Percentiles rank a stretch among this genome's conserved stretches.
Evolutionary conservation across 2,888 invertebrate genomes (phyloP).

Genomic region (Nebria brevicollis): DNA sequence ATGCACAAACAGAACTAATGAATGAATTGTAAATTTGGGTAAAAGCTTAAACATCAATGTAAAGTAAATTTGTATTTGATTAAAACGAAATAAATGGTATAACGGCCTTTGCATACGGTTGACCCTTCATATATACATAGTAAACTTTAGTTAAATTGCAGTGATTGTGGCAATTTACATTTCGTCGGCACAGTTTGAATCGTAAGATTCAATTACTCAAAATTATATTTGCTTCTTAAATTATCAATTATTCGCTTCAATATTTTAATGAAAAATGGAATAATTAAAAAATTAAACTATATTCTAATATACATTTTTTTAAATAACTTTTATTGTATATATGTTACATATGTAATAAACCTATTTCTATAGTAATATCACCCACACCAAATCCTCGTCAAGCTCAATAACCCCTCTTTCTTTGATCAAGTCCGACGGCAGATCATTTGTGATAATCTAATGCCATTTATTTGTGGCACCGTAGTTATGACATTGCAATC

Average conservation of each 20-base stretch:
- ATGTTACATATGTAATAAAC: too few relatives aligned
- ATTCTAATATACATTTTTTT: too few relatives aligned
- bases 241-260: not conserved
- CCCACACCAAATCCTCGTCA: too few relatives aligned
- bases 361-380: too few relatives aligned
- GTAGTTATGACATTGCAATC: too few relatives aligned
- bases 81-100: not conserved
- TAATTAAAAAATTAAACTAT: too few relatives aligned
- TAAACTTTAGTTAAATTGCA: not conserved
- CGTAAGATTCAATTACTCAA: not conserved
- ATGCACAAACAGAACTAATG: not conserved
- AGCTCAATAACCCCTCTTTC: too few relatives aligned
- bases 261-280: too few relatives aligned
- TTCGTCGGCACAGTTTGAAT: not conserved
- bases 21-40: slow-evolving; percentile 1
- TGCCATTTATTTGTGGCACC: too few relatives aligned
- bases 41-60: not conserved
- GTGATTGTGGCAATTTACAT: not conserved
- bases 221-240: not conserved
- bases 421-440: too few relatives aligned
- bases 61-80: not conserved
- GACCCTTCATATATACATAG: not conserved
- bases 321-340: too few relatives aligned
- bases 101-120: not conserved
- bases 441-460: too few relatives aligned